A percentile compares a stretch with the other conserved stretches of the same genome.
These are phyloP conservation scores for Heliconius ethilla DNA, from an alignment of 2,888 invertebrate genomes.

Conservation along the genomic window DNA sequence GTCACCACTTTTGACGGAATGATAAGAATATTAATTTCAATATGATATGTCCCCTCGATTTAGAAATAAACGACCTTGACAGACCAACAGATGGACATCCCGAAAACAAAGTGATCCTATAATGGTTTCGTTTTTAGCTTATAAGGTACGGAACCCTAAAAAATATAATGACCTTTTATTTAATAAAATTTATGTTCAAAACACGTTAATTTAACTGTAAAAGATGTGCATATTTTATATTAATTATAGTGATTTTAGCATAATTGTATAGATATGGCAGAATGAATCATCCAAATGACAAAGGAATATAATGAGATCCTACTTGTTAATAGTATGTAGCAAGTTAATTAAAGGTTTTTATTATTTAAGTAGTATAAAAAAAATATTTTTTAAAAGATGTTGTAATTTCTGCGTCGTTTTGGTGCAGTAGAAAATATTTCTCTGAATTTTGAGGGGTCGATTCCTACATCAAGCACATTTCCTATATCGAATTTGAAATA, in stretches of 20 bases:
- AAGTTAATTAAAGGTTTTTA: not conserved
- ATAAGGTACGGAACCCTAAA: no score
- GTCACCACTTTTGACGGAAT: not conserved
- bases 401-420: not conserved
- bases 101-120: no score
- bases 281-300: constrained; percentile 7
- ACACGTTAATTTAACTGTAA: constrained; percentile 9
- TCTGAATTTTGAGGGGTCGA: no score
- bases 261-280: constrained; percentile 1
- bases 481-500: no score
- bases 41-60: no score
- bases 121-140: no score
- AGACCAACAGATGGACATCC: no score
- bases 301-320: not conserved
- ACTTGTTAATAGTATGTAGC: not conserved
- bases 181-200: not conserved
- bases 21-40: no score
- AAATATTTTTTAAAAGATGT: not conserved
- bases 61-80: no score
- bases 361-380: not conserved
- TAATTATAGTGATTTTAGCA: constrained; percentile 8
- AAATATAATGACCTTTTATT: not conserved
- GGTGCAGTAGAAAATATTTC: not conserved
- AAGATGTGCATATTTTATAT: not conserved
- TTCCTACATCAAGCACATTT: no score